Percentiles rank a stretch among this genome's conserved stretches.
Evolutionary conservation across 2,797 vertebrate genomes (phyloP).

Genomic region (Antennarius maculatus): DNA sequence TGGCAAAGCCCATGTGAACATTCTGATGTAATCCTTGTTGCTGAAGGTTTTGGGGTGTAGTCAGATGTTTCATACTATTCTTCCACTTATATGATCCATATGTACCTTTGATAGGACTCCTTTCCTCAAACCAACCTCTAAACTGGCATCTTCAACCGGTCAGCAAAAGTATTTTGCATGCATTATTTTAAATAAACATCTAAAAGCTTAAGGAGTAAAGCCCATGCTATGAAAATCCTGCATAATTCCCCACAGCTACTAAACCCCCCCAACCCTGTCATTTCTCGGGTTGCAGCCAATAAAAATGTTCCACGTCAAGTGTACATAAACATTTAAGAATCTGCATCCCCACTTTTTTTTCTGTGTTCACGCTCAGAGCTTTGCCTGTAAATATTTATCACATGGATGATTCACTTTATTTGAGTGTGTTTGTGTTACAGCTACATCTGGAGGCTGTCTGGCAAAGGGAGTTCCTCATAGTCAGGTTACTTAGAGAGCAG

Average conservation of each 20-base stretch:
- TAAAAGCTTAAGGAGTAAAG: constrained; percentile 3
- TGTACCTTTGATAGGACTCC: constrained; percentile 26
- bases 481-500: not conserved
- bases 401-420: constrained; percentile 43
- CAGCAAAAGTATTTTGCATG: constrained; percentile 12
- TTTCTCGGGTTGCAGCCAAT: constrained; percentile 10
- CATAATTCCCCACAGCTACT: constrained; percentile 9
- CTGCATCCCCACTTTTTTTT: not conserved
- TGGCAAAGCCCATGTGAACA: constrained; percentile 35
- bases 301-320: constrained; percentile 24
- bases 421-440: constrained; percentile 12
- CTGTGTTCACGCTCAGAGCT: constrained; percentile 16
- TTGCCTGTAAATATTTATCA: constrained; percentile 44
- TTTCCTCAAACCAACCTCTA: constrained; percentile 34
- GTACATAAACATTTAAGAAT: constrained; percentile 36
- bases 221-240: constrained; percentile 8
- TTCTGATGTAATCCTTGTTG: constrained; percentile 46
- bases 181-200: constrained; percentile 8
- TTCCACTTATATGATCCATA: constrained; percentile 35
- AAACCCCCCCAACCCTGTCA: not conserved
- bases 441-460: constrained; percentile 36
- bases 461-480: constrained; percentile 5
- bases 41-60: constrained; percentile 32
- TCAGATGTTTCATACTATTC: constrained; percentile 42
- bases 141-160: constrained; percentile 5